Evolutionary conservation across 2,113 vertebrate genomes (phyloP), one percentile per base, ranked within the genome.

Genomic region (Gavia stellata): DNA sequence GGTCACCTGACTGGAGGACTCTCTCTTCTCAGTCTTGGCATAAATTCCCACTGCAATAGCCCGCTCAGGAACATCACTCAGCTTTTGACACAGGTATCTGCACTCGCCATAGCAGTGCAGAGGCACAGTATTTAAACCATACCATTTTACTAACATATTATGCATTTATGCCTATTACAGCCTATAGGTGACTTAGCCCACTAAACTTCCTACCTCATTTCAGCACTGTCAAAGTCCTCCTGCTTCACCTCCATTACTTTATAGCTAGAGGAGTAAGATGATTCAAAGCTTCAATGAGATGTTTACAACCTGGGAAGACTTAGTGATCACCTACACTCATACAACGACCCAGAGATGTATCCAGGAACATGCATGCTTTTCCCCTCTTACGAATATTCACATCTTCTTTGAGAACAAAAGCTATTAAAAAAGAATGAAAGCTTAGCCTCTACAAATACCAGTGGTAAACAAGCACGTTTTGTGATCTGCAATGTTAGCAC

Each of bases 301-400:
- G 31, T 38, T 75, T 31, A 61, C 17, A 38, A 13, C 50, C 77
- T 49, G 38, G 17, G 18, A 75, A 53, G 45, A 33, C 11, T 63
- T 12, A 10, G 18, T 25, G 29, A 75, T n/a, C 20, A 62, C 26
- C 33, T 33, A 29, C 33, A 61, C 31, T 47, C 50, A 25, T 11
- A 31, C 14, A 58, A 19, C 0, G 0, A n/a, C 28, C 14, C 29
- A 78, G 47, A 42, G 34, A 53, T 7, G 16, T 7, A 59, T 8
- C 12, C 14, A 71, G 34, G 13, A 72, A 26, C 3, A 12, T 5
- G 47, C 3, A 26, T 4, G 28, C 12, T n/a, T 79, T 79, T 17
- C 31, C 14, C 31, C 33, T 65, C 24, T 47, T 52, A 56, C 2
- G 15, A 72, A 45, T 40, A 72, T 50, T 55, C 6, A 1, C 26